Evolutionary conservation across 2,797 vertebrate genomes (phyloP).

Genomic region (Scleropages formosus): DNA sequence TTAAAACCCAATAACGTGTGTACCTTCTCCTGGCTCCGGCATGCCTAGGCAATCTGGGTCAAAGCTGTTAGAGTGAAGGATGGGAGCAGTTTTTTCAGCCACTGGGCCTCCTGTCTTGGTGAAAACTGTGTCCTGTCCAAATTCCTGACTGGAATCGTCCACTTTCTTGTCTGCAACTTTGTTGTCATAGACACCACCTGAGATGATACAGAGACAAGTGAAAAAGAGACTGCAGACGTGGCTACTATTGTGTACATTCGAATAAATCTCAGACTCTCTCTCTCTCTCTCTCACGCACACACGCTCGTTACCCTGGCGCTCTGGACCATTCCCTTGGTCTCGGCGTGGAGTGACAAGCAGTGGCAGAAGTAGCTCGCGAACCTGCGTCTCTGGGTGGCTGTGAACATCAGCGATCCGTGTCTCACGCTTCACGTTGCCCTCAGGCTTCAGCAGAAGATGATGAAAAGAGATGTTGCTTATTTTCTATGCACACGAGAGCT

Average conservation of each 20-base stretch:
- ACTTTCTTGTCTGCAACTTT: slow-evolving; percentile 22
- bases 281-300: too few species aligned
- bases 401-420: neutral
- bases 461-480: neutral
- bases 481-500: neutral
- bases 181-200: slow-evolving; percentile 33
- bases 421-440: slow-evolving; percentile 20
- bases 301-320: neutral
- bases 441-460: neutral
- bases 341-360: neutral
- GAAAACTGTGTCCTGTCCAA: neutral
- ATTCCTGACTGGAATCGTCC: slow-evolving; percentile 15
- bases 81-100: neutral
- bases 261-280: neutral
- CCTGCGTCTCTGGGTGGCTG: slow-evolving; percentile 12
- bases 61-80: neutral
- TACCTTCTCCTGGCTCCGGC: slow-evolving; percentile 42
- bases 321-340: slow-evolving; percentile 2
- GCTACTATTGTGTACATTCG: neutral
- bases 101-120: neutral
- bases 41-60: slow-evolving; percentile 23
- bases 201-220: slow-evolving; percentile 9
- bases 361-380: slow-evolving; percentile 39
- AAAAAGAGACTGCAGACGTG: neutral
- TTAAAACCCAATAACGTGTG: slow-evolving; percentile 8